A percentile compares a stretch with the other conserved stretches of the same genome.
Evolutionary conservation across 2,888 invertebrate species (phyloP).

Genomic region (Geotrupes spiniger): DNA sequence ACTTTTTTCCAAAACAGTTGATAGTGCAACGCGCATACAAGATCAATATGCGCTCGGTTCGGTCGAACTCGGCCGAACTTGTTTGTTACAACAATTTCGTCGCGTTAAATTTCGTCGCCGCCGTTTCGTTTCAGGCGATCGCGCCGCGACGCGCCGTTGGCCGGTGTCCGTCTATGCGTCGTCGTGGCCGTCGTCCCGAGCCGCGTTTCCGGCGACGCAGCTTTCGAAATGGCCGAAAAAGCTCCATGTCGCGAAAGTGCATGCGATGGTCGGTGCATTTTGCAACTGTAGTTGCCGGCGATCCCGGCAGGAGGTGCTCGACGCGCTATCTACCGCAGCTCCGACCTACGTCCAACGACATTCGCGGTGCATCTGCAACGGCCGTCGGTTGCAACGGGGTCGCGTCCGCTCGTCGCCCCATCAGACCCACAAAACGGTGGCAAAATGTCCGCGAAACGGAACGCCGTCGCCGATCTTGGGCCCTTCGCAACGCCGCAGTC

Average conservation of each 20-base stretch:
- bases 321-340: constrained; percentile 10
- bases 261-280: constrained; percentile 9
- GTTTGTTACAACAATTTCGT: constrained; percentile 8
- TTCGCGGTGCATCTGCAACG: constrained; percentile 18
- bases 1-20: constrained; percentile 22
- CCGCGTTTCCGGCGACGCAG: constrained; percentile 1
- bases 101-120: not conserved
- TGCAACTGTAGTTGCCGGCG: constrained; percentile 9
- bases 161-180: not conserved
- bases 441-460: constrained; percentile 4
- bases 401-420: not conserved
- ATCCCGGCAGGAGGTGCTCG: constrained; percentile 11
- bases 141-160: not conserved
- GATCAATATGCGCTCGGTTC: constrained; percentile 26
- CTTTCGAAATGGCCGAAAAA: not conserved
- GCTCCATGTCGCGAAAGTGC: not conserved
- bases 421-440: not conserved
- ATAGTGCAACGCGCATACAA: constrained; percentile 26
- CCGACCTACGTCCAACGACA: constrained; percentile 14
- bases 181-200: not conserved
- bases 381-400: constrained; percentile 10
- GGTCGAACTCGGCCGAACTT: constrained; percentile 20
- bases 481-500: too few relatives aligned
- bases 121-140: too few relatives aligned
- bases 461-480: not conserved